Evolutionary conservation across 1,140 invertebrate species (phyloP).

Genomic region (Pseudomyrmex flavicornis): DNA sequence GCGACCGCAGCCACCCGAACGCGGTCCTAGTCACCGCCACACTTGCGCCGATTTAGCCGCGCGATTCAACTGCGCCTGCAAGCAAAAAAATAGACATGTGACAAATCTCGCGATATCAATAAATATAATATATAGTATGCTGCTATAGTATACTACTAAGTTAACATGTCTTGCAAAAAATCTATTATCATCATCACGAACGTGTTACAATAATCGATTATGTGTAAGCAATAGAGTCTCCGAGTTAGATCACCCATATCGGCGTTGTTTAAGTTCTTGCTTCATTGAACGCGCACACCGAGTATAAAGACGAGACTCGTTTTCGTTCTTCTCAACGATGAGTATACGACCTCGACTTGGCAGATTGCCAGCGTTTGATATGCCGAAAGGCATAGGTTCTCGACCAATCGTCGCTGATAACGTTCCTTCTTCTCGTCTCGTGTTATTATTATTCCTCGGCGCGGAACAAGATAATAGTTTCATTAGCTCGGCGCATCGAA

Average conservation of each 20-base stretch:
- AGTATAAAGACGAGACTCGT: slow-evolving; percentile 35
- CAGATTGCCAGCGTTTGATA: slow-evolving; percentile 71
- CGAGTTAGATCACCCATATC: slow-evolving; percentile 9
- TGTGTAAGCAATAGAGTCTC: background rate
- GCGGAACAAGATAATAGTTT: slow-evolving; percentile 49
- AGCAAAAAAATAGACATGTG: background rate
- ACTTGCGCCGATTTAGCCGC: slow-evolving; percentile 70
- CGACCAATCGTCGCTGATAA: slow-evolving; percentile 49
- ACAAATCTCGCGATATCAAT: background rate
- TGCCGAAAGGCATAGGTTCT: slow-evolving; percentile 58
- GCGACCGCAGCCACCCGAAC: slow-evolving; percentile 63
- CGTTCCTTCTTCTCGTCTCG: slow-evolving; percentile 41
- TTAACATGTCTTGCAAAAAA: background rate
- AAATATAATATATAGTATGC: too few relatives aligned
- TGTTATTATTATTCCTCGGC: slow-evolving; percentile 41
- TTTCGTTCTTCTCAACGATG: slow-evolving; percentile 62
- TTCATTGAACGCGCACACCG: background rate
- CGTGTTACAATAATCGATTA: slow-evolving; percentile 21
- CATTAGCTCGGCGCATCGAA: slow-evolving; percentile 22
- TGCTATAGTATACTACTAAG: too few relatives aligned
- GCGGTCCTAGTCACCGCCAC: slow-evolving; percentile 74
- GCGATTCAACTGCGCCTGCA: slow-evolving; percentile 57
- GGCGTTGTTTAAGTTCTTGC: slow-evolving; percentile 15
- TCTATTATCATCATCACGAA: background rate
- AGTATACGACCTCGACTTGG: slow-evolving; percentile 71